Conservation (phyloP, 2,888 invertebrate genomes). For the Carcina quercana region DNA sequence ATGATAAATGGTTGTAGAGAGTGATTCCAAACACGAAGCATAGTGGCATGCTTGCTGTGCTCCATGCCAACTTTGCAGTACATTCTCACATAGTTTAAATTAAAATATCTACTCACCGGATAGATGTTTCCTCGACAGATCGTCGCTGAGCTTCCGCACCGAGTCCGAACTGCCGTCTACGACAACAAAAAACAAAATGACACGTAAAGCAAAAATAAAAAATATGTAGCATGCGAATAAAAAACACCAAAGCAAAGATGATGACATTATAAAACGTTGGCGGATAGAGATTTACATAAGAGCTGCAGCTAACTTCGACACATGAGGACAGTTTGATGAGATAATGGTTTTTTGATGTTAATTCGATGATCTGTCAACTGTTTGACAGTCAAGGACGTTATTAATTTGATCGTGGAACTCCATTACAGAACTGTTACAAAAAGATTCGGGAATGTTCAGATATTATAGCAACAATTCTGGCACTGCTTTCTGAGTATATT, state of each 20-base stretch:
- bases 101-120: constrained; percentile 54
- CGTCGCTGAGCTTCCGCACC: constrained; percentile 67
- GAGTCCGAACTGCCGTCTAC: constrained; percentile 70
- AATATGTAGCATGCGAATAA: constrained; percentile 49
- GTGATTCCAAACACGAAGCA: constrained; percentile 34
- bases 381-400: no score
- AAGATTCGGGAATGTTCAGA: no score
- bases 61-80: constrained; percentile 30
- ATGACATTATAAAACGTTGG: constrained; percentile 7
- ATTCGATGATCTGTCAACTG: no score
- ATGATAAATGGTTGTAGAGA: constrained; percentile 1
- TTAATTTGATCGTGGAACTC: no score
- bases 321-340: constrained; percentile 18
- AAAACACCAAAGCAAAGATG: constrained; percentile 16
- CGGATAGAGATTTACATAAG: not conserved
- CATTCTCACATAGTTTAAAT: constrained; percentile 5
- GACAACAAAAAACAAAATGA: constrained; percentile 66
- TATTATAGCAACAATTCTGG: no score
- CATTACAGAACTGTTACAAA: no score
- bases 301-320: constrained; percentile 12
- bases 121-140: constrained; percentile 69
- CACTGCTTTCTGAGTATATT: no score
- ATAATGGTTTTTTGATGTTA: constrained; percentile 23
- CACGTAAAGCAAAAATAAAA: constrained; percentile 62
- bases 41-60: constrained; percentile 43